Conservation (phyloP, 2,797 vertebrate genomes). For the Perodicticus potto region DNA sequence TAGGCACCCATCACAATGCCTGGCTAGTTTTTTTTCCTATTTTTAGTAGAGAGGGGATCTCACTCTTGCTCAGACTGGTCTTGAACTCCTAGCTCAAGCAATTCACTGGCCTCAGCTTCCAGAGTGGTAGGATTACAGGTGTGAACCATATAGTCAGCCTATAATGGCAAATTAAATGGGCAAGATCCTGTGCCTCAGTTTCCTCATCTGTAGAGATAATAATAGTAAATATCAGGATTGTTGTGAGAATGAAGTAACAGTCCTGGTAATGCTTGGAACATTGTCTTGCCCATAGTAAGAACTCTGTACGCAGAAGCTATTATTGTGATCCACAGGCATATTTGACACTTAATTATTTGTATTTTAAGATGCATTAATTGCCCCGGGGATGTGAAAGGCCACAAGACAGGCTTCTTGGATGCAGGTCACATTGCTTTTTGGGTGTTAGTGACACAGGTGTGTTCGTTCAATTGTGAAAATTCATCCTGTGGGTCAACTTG, state of each 20-base stretch:
- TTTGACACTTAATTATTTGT: neutral
- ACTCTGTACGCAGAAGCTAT: neutral
- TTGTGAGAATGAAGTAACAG: constrained; percentile 2
- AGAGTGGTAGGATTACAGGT: no score
- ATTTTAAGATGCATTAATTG: constrained; percentile 15
- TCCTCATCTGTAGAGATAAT: constrained; percentile 12
- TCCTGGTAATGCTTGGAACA: neutral
- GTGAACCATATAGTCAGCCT: no score
- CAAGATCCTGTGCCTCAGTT: constrained; percentile 44
- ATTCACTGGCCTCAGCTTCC: no score
- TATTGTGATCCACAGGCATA: neutral
- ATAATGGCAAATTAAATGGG: neutral
- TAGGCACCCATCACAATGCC: no score
- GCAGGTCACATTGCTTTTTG: neutral
- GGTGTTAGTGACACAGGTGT: neutral
- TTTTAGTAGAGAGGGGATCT: no score
- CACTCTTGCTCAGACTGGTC: no score
- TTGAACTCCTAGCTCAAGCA: no score
- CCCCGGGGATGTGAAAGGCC: neutral
- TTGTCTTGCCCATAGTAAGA: neutral
- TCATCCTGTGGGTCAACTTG: neutral
- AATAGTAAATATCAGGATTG: neutral
- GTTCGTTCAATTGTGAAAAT: neutral
- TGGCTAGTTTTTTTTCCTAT: no score
- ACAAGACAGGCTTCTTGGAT: neutral